phyloP scores from a whole-genome alignment of 2,888 invertebrate genomes.

The Micropterix aruncella region DNA sequence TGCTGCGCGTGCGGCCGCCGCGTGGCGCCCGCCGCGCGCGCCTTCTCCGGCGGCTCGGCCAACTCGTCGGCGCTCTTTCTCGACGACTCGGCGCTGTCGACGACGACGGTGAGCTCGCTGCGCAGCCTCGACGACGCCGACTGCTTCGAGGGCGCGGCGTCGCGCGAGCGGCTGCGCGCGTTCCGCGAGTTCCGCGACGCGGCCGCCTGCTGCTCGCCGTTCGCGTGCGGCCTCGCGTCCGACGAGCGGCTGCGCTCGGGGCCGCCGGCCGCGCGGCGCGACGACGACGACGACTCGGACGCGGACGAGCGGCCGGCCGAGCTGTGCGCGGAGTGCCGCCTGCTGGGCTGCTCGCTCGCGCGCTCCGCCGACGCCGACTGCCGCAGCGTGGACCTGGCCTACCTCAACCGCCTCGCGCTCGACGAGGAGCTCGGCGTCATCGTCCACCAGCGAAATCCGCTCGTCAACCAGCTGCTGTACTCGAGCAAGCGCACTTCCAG shows the following conservation, averaged over 20 bases:
- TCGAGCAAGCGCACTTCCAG: constrained; percentile 57
- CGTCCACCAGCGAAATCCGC: constrained; percentile 25
- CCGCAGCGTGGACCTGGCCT: constrained; percentile 26
- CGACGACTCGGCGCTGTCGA: constrained; percentile 41
- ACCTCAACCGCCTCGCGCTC: constrained; percentile 30
- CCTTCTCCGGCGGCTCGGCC: constrained; percentile 28
- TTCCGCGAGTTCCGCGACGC: constrained; percentile 6
- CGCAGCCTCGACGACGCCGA: constrained; percentile 45
- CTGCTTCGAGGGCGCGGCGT: constrained; percentile 13
- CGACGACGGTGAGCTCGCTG: constrained; percentile 38
- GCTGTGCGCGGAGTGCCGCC: constrained; percentile 15
- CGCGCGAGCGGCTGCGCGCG: constrained; percentile 10
- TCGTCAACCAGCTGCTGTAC: constrained; percentile 37
- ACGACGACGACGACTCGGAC: constrained; percentile 12
- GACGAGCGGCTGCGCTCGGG: constrained; percentile 13
- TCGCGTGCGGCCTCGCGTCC: constrained; percentile 6
- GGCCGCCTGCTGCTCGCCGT: constrained; percentile 2
- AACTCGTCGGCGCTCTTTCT: constrained; percentile 39
- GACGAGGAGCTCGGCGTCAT: constrained; percentile 31
- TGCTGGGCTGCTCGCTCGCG: not conserved
- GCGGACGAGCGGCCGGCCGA: constrained; percentile 20
- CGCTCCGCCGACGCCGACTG: constrained; percentile 18
- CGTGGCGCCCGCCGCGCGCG: constrained; percentile 11
- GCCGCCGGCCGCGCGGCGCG: constrained; percentile 21
- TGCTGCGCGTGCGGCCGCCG: no score